Conservation (phyloP, 1,140 invertebrate species). For the Apolygus lucorum region DNA sequence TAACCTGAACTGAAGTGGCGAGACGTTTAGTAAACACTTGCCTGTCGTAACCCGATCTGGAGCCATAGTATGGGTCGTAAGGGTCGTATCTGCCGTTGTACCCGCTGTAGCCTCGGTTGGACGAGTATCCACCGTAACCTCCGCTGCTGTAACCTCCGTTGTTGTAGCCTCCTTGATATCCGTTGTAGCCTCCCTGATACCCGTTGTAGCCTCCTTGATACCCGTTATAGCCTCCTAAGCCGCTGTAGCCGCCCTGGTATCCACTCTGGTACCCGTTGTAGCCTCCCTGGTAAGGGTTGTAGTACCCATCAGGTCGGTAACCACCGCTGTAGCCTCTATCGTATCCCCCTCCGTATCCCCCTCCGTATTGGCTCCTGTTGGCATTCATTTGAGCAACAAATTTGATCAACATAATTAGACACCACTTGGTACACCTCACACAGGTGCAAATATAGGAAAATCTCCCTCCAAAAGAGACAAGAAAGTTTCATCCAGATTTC, state of each 20-base stretch:
- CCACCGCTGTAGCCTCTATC: neutral
- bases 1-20: neutral
- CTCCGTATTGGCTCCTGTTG: no score
- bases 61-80: constrained; percentile 3
- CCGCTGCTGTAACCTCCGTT: neutral
- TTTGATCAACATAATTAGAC: no score
- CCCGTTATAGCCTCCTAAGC: neutral
- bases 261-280: neutral
- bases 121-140: neutral
- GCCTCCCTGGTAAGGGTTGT: neutral
- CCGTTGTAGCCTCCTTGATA: neutral
- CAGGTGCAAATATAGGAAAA: no score
- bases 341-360: no score
- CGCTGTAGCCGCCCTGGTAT: neutral
- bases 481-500: no score
- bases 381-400: no score
- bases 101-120: neutral
- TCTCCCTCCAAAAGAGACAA: no score
- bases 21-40: neutral
- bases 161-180: neutral
- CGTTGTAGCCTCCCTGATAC: neutral
- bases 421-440: no score
- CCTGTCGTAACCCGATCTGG: neutral
- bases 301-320: neutral
- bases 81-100: neutral